A percentile compares a stretch with the other conserved stretches of the same genome.
Conservation (phyloP, 2,797 vertebrate genomes). For the Chaenodraco wilsoni region DNA sequence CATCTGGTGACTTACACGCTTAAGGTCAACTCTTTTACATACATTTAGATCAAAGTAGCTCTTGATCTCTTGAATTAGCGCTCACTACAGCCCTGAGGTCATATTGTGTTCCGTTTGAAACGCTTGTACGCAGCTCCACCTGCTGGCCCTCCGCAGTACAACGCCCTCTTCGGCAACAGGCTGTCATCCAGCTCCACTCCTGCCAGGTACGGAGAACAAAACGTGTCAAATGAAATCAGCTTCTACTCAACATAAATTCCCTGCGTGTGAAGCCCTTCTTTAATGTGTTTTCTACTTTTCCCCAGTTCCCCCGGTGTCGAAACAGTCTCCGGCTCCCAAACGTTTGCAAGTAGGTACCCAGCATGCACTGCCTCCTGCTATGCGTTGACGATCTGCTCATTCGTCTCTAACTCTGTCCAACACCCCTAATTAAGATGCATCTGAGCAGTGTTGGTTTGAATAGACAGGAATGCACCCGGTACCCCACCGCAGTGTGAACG, state of each 20-base stretch:
- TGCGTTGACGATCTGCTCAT: conserved; percentile 32
- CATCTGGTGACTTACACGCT: conserved; percentile 19
- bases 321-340: conserved; percentile 73
- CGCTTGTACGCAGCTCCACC: conserved; percentile 77
- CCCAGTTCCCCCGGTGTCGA: conserved; percentile 83
- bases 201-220: conserved; percentile 74
- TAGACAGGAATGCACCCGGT: conserved; percentile 65
- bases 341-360: conserved; percentile 80
- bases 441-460: conserved; percentile 41
- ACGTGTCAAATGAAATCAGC: not conserved
- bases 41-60: not conserved
- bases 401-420: conserved; percentile 1
- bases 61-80: conserved; percentile 23
- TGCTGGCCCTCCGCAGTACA: conserved; percentile 83
- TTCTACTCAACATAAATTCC: conserved; percentile 10
- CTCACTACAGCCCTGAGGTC: conserved; percentile 12
- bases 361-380: not conserved
- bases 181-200: conserved; percentile 84
- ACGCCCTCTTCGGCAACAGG: conserved; percentile 82
- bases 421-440: conserved; percentile 46
- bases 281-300: not conserved
- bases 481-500: conserved; percentile 57
- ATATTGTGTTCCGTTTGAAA: conserved; percentile 37
- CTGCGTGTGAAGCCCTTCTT: conserved; percentile 10
- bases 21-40: conserved; percentile 3